Conservation (phyloP, 2,888 invertebrate genomes). For the Netelia virgata region DNA sequence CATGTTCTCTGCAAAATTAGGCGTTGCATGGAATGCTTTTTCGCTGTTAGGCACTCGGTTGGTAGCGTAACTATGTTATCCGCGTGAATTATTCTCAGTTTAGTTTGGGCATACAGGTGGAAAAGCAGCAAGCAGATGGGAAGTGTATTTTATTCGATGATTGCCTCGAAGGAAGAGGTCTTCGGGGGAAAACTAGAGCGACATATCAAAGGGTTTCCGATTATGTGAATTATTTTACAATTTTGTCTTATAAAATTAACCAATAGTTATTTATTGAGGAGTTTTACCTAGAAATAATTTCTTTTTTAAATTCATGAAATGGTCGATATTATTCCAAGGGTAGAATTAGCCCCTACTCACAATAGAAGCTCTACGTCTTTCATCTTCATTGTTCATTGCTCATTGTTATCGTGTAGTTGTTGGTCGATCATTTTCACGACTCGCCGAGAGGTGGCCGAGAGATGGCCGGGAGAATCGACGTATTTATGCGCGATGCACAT, state of each 20-base stretch:
- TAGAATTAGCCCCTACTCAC: not conserved
- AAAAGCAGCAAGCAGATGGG: not conserved
- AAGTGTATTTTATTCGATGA: not conserved
- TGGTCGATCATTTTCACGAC: slow-evolving; percentile 52
- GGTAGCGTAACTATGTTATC: not conserved
- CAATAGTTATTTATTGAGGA: not conserved
- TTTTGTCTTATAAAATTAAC: too few relatives aligned
- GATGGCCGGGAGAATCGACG: slow-evolving; percentile 77
- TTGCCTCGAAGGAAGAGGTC: not conserved
- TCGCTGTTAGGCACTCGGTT: not conserved
- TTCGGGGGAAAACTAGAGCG: too few relatives aligned
- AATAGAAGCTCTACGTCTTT: slow-evolving; percentile 29
- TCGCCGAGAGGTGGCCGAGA: slow-evolving; percentile 23
- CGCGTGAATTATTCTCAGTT: slow-evolving; percentile 20
- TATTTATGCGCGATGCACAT: slow-evolving; percentile 82
- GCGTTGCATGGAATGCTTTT: slow-evolving; percentile 21
- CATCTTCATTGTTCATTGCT: slow-evolving; percentile 31
- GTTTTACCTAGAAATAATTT: too few relatives aligned
- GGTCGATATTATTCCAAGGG: not conserved
- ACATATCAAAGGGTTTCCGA: not conserved
- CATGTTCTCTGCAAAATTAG: slow-evolving; percentile 30
- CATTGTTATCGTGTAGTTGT: slow-evolving; percentile 3
- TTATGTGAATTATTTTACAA: too few relatives aligned
- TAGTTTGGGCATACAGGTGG: not conserved
- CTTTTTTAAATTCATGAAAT: too few relatives aligned